phyloP scores from a whole-genome alignment of 2,797 vertebrate genomes.

The Prionace glauca region DNA sequence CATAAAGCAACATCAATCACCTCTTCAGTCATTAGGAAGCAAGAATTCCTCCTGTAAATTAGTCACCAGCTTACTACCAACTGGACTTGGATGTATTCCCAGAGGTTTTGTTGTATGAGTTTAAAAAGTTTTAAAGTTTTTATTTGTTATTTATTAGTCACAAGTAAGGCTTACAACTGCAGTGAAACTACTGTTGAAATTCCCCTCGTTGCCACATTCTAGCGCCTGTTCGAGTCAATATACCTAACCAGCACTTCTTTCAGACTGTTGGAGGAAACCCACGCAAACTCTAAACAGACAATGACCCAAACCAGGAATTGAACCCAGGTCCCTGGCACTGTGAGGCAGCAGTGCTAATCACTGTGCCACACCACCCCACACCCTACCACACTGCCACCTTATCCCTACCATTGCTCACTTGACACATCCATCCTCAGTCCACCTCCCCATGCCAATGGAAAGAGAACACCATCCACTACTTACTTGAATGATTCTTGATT shows the following conservation, averaged over 20 bases:
- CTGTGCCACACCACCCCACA: neutral
- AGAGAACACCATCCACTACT: neutral
- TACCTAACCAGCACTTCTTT: too few species aligned
- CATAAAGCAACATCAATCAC: neutral
- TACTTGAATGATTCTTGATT: neutral
- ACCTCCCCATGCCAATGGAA: neutral
- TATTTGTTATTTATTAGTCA: too few species aligned
- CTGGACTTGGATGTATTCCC: neutral
- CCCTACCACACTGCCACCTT: neutral
- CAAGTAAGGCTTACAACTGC: too few species aligned
- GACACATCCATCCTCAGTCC: neutral
- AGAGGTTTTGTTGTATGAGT: neutral
- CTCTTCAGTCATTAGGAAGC: neutral
- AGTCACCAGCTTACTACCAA: neutral
- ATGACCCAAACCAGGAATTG: too few species aligned
- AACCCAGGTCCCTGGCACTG: too few species aligned
- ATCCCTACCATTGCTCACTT: neutral
- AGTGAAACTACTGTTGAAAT: too few species aligned
- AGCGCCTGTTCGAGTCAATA: too few species aligned
- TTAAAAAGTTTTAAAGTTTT: too few species aligned
- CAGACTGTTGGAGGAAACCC: too few species aligned
- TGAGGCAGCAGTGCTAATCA: too few species aligned
- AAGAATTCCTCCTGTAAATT: neutral
- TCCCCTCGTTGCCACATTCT: too few species aligned
- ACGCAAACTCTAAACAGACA: too few species aligned